Percentiles rank a stretch among this genome's conserved stretches.
These are phyloP conservation scores for Solenodon paradoxus DNA, from an alignment of 2,113 vertebrate genomes.

Conservation along the genomic window DNA sequence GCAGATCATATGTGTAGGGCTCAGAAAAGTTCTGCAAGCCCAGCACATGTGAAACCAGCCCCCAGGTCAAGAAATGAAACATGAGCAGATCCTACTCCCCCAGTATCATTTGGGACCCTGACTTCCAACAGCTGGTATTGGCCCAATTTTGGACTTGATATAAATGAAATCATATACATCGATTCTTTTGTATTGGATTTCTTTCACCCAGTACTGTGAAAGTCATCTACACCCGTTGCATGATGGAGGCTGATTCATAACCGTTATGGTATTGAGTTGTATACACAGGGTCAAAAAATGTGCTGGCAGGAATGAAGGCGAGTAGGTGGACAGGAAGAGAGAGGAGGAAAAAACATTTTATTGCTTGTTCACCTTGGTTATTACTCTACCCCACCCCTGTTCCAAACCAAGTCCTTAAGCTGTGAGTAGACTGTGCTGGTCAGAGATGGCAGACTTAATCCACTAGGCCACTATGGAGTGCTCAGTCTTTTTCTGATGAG, in stretches of 20 bases:
- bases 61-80: background rate
- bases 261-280: accelerated
- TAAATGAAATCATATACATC: background rate
- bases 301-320: no score
- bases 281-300: accelerated
- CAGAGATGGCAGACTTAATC: no score
- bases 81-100: background rate
- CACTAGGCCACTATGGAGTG: no score
- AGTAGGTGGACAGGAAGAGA: no score
- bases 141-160: background rate
- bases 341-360: no score
- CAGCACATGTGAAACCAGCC: background rate
- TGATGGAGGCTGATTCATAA: background rate
- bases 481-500: background rate
- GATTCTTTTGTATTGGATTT: background rate
- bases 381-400: no score
- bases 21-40: background rate
- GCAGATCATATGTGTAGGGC: background rate
- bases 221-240: accelerated
- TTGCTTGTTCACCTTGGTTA: no score
- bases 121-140: background rate
- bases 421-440: no score
- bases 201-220: background rate
- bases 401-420: no score
- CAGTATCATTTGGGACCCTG: background rate